phyloP scores from a whole-genome alignment of 2,888 invertebrate species.

The Crioceris asparagi region DNA sequence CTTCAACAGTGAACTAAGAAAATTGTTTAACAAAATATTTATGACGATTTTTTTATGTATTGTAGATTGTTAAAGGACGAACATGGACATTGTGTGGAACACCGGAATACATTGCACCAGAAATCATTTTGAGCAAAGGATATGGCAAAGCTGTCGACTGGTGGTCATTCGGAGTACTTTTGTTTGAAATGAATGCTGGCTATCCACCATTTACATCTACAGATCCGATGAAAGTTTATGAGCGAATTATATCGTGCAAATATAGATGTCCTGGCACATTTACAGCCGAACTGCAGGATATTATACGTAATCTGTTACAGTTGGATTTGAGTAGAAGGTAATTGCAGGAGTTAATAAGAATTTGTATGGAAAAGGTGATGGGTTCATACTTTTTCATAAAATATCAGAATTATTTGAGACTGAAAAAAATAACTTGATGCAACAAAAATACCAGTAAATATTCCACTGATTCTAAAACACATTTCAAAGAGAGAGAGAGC shows the following conservation, averaged over 20 bases:
- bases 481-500: too few species aligned
- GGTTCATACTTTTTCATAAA: too few species aligned
- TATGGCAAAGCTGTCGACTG: conserved; percentile 90
- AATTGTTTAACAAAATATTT: neutral
- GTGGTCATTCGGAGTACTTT: conserved; percentile 87
- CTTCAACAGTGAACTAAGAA: too few species aligned
- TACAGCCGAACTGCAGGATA: conserved; percentile 67
- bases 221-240: conserved; percentile 88
- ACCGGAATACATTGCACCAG: conserved; percentile 91
- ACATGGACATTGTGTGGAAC: conserved; percentile 93
- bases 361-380: too few species aligned
- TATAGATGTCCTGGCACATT: conserved; percentile 80
- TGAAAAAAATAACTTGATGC: too few species aligned
- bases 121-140: conserved; percentile 79
- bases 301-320: conserved; percentile 73
- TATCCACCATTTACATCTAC: conserved; percentile 86
- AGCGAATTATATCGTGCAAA: conserved; percentile 83
- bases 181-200: conserved; percentile 85
- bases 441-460: too few species aligned
- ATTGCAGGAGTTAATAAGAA: too few species aligned
- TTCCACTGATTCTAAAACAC: too few species aligned
- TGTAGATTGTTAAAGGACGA: conserved; percentile 48
- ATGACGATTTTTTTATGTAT: neutral
- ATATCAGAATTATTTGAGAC: too few species aligned
- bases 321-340: conserved; percentile 62